These are phyloP conservation scores for Ectemnius lituratus DNA, from an alignment of 2,888 invertebrate species.

Conservation along the genomic window DNA sequence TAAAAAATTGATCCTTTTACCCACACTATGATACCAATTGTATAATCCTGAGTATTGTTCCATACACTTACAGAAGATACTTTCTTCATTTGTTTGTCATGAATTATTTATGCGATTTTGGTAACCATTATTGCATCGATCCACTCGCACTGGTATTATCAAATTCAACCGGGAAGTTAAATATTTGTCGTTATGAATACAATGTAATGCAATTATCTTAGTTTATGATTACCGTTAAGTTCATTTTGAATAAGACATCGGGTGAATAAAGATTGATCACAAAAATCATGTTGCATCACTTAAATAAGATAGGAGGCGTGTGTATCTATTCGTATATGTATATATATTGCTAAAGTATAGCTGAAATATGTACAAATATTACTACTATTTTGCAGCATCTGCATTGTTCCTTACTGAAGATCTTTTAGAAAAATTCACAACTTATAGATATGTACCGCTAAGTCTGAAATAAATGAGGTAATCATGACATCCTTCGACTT, in stretches of 20 bases:
- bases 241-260: constrained; percentile 46
- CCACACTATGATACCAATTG: constrained; percentile 41
- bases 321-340: constrained; percentile 31
- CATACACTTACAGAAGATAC: constrained; percentile 58
- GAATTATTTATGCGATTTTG: constrained; percentile 22
- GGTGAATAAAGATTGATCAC: constrained; percentile 42
- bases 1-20: constrained; percentile 37
- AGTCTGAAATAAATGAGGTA: constrained; percentile 57
- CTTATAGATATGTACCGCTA: constrained; percentile 45
- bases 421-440: constrained; percentile 42
- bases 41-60: constrained; percentile 49
- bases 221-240: constrained; percentile 53
- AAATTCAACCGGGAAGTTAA: constrained; percentile 36
- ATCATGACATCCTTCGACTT: constrained; percentile 54
- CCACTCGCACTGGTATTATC: constrained; percentile 27
- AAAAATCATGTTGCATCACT: constrained; percentile 49
- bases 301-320: constrained; percentile 51
- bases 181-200: constrained; percentile 52
- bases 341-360: constrained; percentile 52
- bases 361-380: constrained; percentile 60
- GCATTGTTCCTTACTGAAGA: constrained; percentile 39
- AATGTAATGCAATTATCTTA: constrained; percentile 50
- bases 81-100: constrained; percentile 19
- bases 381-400: constrained; percentile 53
- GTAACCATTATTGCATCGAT: constrained; percentile 52